These are phyloP conservation scores for Teinopalpus imperialis DNA, from an alignment of 2,888 invertebrate species.

Conservation along the genomic window DNA sequence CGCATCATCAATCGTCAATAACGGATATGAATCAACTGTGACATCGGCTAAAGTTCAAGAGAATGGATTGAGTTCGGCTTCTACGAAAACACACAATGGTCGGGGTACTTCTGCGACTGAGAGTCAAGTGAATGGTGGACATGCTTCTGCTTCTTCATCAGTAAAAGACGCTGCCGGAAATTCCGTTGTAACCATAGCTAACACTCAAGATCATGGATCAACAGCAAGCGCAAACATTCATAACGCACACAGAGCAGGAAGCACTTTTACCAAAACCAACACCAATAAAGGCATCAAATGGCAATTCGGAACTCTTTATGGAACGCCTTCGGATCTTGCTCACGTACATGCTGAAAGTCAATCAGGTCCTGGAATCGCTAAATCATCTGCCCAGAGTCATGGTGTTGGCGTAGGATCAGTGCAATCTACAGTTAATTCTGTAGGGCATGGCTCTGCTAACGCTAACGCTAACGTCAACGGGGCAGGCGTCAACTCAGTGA, in stretches of 20 bases:
- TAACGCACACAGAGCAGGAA: conserved; percentile 42
- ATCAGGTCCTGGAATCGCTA: conserved; percentile 36
- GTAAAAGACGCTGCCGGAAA: conserved; percentile 41
- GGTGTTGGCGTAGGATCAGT: conserved; percentile 39
- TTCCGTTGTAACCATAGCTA: conserved; percentile 45
- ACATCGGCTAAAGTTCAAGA: conserved; percentile 51
- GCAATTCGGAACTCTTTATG: conserved; percentile 65
- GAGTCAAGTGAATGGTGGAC: conserved; percentile 41
- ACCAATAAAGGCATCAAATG: conserved; percentile 54
- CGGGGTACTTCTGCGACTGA: conserved; percentile 40
- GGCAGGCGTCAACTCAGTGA: conserved; percentile 43
- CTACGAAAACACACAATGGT: conserved; percentile 47
- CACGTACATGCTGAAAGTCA: conserved; percentile 39
- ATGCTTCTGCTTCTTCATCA: conserved; percentile 43
- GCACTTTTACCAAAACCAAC: conserved; percentile 45
- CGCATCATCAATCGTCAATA: conserved; percentile 57
- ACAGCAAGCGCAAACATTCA: conserved; percentile 56
- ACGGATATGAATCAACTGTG: conserved; percentile 45
- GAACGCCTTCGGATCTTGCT: conserved; percentile 40
- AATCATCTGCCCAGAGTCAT: conserved; percentile 40
- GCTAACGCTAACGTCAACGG: conserved; percentile 48
- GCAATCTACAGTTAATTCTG: conserved; percentile 44
- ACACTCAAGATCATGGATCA: conserved; percentile 47
- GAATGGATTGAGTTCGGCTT: conserved; percentile 46
- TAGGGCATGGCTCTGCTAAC: conserved; percentile 43